Base-by-base conservation (phyloP, 2,797 vertebrate species). In the Xenentodon cancila region DNA sequence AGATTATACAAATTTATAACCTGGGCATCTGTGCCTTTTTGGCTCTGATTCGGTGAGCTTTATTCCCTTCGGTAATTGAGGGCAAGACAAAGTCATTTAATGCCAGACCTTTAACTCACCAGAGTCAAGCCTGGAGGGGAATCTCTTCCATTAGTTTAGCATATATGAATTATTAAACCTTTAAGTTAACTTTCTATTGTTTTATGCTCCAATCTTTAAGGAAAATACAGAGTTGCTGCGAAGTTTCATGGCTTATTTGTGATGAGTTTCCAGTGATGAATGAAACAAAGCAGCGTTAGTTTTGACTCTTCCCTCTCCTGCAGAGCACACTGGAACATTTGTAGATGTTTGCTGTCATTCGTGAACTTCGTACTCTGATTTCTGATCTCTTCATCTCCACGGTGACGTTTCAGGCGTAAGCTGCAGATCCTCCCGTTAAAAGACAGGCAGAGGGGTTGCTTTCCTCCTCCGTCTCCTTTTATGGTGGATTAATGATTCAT, bases 401-500 rank as follows among this genome's bases (percentile, higher is more conserved):
- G 56, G 22, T 73, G 59, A 70, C 1, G 32, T 21, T 45, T 7
- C 27, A 27, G 27, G 7, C 27, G 27, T 7, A 7, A 7, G 27
- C 27, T 27, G 27, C 27, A 27, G 27, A 3, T 27, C 27, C 27
- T 27, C 27, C 3, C 7, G 7, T 27, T 27, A 27, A 27, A 27
- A 27, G 27, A 27, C 3, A 27, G 27, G 27, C 27, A 3, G 27
- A 27, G 27, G 27, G n/a, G n/a, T 32, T 9, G 32, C 32, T 9
- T 32, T 49, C 65, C 62, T 50, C 9, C 6, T 4, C 2, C 57
- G 25, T 25, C 25, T 25, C 37, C 62, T 72, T 71, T 78, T 65
- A 71, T 53, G 73, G 60, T 21, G 51, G 62, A 75, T 85, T 80
- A 77, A 82, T 89, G 83, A 88, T 87, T 90, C 77, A 83, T 73